Base-by-base conservation (phyloP, 2,888 invertebrate genomes). In the Argynnis bischoffii region DNA sequence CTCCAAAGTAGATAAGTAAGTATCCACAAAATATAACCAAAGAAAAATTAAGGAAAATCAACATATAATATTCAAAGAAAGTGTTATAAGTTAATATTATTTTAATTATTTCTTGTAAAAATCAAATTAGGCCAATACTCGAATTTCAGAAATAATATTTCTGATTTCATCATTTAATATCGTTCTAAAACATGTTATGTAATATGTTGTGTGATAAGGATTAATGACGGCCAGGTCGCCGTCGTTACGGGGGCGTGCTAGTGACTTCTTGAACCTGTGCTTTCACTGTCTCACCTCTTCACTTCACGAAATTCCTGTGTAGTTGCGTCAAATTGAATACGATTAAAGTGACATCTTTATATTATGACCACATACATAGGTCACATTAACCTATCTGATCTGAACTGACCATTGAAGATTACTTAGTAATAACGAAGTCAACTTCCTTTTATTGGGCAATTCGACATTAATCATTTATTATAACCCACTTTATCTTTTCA, bases 181-280 rank as follows among this genome's bases (percentile, higher is more conserved):
- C 48, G 35, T 21, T 64, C 57, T 57, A 67, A 57, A 35, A 48
- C 50, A 64, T 31, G 41, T 61, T 61, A 8, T 53, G 51, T 14
- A 61, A 61, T 59, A 59, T n/a, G 61, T 81, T 81, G 73, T 72
- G 77, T 65, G 81, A 81, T 84, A 81, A 84, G 84, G 83, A 85
- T 85, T 84, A 82, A 84, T 83, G 77, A 75, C 72, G 74, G 77
- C 76, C 78, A 75, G 75, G 75, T 77, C 78, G 78, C 75, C 72
- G 55, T 71, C 71, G 76, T 64, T 68, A 66, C 71, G 66, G 72
- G 69, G 75, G 71, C 74, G 76, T 79, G 77, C 81, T 76, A 81
- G 75, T 87, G 87, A 88, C 88, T 85, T 89, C 83, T 88, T 90
- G 88, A 89, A 90, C 89, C 81, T 80, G 74, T 41, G 84, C 90